A percentile compares a stretch with the other conserved stretches of the same genome.
These are phyloP conservation scores for Hippopotamus amphibius DNA, from an alignment of 2,113 vertebrate genomes.

Conservation along the genomic window DNA sequence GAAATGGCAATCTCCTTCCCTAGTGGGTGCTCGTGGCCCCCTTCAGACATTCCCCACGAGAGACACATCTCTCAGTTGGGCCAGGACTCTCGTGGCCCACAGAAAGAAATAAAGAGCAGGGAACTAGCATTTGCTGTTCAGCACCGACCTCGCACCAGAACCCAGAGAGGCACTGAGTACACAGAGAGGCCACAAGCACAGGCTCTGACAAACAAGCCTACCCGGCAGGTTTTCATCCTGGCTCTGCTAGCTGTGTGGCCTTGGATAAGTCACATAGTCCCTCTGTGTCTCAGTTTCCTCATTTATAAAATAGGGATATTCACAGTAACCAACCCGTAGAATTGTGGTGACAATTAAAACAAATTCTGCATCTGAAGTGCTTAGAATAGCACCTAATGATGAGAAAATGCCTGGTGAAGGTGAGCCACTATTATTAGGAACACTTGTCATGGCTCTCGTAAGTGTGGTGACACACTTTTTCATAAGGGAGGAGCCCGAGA, in stretches of 20 bases:
- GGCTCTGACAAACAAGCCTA: too few species aligned
- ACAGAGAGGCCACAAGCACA: fast-evolving
- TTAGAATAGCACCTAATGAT: background rate
- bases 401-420: background rate
- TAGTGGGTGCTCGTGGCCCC: background rate
- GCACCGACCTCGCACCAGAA: background rate
- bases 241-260: background rate
- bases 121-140: background rate
- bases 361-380: background rate
- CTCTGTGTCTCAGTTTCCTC: background rate
- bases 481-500: background rate
- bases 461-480: background rate
- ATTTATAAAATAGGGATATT: background rate
- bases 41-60: background rate
- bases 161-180: fast-evolving
- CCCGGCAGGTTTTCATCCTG: fast-evolving
- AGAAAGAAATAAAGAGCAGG: background rate
- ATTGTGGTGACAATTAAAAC: background rate
- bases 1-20: background rate
- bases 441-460: background rate
- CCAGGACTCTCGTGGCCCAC: fast-evolving
- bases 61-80: background rate
- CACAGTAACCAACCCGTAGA: background rate
- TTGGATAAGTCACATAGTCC: background rate
- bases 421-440: fast-evolving